Evolutionary conservation across 2,113 vertebrate genomes (phyloP).

Genomic region (Gorsachius goisagi): DNA sequence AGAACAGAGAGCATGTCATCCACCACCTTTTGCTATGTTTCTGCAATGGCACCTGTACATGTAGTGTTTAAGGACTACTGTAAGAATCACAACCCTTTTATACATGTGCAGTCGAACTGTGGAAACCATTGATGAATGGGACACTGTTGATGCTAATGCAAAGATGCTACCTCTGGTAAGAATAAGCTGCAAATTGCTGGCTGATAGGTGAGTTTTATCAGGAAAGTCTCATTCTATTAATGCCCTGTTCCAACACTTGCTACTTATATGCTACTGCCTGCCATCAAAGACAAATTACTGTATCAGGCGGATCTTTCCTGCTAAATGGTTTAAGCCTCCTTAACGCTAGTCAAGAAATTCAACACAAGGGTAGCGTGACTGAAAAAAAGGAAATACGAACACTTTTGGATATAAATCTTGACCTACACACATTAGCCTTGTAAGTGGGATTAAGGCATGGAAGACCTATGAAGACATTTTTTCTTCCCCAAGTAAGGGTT

Average conservation of each 20-base stretch:
- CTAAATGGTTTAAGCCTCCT: background rate
- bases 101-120: fast-evolving
- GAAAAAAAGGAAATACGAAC: background rate
- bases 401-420: background rate
- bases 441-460: background rate
- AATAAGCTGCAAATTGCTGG: background rate
- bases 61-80: background rate
- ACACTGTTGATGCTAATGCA: background rate
- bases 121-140: background rate
- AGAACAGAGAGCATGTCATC: background rate
- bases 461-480: background rate
- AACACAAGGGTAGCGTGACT: background rate
- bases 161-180: background rate
- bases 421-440: background rate
- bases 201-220: background rate
- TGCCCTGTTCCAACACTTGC: background rate
- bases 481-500: background rate
- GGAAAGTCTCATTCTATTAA: background rate
- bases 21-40: background rate
- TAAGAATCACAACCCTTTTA: background rate
- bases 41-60: background rate
- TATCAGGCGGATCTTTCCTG: background rate
- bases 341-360: background rate
- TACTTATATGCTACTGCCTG: background rate
- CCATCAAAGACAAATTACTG: background rate